phyloP scores from a whole-genome alignment of 2,888 invertebrate genomes.

The Imbricaverruca yamaguchii region DNA sequence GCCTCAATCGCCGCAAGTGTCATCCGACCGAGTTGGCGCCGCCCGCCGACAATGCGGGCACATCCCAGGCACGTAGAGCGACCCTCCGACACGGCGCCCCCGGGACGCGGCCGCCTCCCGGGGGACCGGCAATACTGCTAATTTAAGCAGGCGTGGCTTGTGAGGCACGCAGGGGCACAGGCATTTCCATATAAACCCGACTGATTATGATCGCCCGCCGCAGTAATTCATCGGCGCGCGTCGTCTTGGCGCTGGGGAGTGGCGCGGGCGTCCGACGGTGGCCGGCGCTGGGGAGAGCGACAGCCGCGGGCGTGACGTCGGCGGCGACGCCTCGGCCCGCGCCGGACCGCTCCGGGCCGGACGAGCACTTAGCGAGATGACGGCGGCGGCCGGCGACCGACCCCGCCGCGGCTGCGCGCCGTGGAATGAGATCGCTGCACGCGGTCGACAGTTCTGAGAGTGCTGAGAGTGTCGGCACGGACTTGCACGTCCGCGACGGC shows the following conservation, averaged over 20 bases:
- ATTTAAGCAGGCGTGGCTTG: constrained; percentile 3
- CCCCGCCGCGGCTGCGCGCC: too few species aligned
- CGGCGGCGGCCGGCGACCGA: neutral
- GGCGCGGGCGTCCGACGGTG: neutral
- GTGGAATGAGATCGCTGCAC: too few species aligned
- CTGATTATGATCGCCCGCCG: neutral
- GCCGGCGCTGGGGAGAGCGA: neutral
- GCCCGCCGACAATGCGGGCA: neutral
- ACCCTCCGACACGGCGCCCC: too few species aligned
- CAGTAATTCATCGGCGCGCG: neutral
- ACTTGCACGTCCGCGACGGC: too few species aligned
- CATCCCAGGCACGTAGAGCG: too few species aligned
- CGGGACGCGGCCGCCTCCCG: neutral
- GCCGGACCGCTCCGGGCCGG: too few species aligned
- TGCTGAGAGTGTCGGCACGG: too few species aligned
- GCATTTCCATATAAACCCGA: constrained; percentile 2
- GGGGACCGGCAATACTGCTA: constrained; percentile 20
- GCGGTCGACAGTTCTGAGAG: too few species aligned
- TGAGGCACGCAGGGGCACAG: neutral
- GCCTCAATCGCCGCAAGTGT: neutral
- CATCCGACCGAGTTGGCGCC: neutral
- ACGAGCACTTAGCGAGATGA: too few species aligned
- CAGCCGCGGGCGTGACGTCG: neutral
- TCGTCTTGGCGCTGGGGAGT: neutral
- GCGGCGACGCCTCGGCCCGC: too few species aligned